Evolutionary conservation across 2,113 vertebrate species (phyloP), one percentile per base, ranked within the genome.

Genomic region (Saccopteryx bilineata): DNA sequence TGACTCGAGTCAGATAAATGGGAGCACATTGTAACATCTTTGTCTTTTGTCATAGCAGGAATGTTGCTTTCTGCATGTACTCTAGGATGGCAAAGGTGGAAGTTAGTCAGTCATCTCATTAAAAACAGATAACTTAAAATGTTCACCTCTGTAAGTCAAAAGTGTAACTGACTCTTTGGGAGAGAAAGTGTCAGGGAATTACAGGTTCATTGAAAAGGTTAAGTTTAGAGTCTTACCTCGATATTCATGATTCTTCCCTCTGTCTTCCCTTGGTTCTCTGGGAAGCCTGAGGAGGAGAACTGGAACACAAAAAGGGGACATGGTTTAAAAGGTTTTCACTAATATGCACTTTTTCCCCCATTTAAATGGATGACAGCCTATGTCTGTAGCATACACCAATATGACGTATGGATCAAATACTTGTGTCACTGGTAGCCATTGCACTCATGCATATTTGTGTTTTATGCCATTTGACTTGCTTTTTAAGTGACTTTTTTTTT

Each of bases 91-190:
- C 54, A n/a, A 48, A 75, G 48, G 52, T 80, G 21, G 56, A 89
- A 39, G 17, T 66, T 90, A 58, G 8, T 86, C 63, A 52, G 8
- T 86, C 63, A 61, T 88, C 88, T 97, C 97, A 82, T 91, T 85
- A 65, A 89, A 95, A 88, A 92, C 13, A 96, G 50, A 91, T 90
- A 79, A 93, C 82, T 96, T 87, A 74, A 65, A 56, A 54, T 68
- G 26, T 84, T 81, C 71, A 48, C 61, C 21, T 85, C 68, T 19
- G 9, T 56, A 33, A 69, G 54, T 79, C 24, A 50, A 50, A 87
- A 71, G 12, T 14, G 1, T 56, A 18, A 11, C 65, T 76, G 58
- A 90, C 63, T 83, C 72, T 58, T 89, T 69, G 63, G 46, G 48
- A 87, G 56, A 94, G 13, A 76, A 78, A 31, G 18, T 61, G 9